Conservation (phyloP, 2,888 invertebrate species). For the Uropetala carovei region DNA sequence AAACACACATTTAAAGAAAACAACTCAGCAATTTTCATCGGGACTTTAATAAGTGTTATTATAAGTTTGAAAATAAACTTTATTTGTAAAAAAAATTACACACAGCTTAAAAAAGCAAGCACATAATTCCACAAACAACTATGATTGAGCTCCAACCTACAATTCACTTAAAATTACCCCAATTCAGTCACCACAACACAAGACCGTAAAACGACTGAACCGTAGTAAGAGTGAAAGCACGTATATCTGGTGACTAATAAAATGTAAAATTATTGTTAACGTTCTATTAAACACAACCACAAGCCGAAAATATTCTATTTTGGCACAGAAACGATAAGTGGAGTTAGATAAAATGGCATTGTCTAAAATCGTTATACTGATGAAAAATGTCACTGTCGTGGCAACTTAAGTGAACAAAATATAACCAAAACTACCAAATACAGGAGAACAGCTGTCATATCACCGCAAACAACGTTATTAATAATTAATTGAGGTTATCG, state of each 20-base stretch:
- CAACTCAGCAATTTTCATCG: no score
- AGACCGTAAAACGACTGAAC: neutral
- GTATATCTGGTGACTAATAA: neutral
- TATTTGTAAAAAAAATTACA: no score
- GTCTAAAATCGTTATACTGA: neutral
- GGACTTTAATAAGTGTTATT: no score
- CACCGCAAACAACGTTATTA: neutral
- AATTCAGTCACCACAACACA: neutral
- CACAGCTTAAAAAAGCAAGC: no score
- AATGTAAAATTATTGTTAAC: neutral
- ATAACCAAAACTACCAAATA: neutral
- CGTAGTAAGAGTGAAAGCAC: neutral
- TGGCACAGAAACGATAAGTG: neutral
- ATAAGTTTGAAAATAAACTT: no score
- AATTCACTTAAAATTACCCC: neutral
- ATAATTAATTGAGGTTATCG: slow-evolving; percentile 25
- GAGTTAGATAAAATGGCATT: neutral
- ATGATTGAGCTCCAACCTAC: neutral
- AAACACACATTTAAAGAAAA: no score
- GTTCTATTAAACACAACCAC: neutral
- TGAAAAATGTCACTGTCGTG: neutral
- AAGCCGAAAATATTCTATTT: neutral
- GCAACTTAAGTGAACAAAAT: neutral
- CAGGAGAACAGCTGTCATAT: neutral
- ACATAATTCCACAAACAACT: neutral